Percentiles rank a stretch among this genome's conserved stretches.
Conservation (phyloP, 2,113 vertebrate genomes). For the Accipiter virgatus region DNA sequence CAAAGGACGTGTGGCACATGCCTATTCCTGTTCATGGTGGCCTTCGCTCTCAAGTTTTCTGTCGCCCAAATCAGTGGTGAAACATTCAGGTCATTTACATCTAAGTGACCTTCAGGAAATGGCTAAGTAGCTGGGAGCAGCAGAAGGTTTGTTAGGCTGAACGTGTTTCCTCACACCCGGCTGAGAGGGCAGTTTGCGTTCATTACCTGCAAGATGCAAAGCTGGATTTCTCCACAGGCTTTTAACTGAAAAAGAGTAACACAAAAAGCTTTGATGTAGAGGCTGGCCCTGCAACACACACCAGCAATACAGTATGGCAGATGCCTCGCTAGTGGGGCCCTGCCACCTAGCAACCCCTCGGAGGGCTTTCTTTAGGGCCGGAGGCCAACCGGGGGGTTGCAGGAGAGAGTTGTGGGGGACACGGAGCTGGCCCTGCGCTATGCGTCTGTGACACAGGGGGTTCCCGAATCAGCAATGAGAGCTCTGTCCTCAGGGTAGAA, state of each 20-base stretch:
- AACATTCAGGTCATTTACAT: not conserved
- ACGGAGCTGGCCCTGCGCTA: not conserved
- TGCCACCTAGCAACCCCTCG: slow-evolving; percentile 23
- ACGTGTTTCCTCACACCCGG: not conserved
- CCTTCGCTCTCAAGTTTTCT: not conserved
- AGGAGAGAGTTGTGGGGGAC: not conserved
- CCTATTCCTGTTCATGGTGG: not conserved
- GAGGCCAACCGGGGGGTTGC: not conserved
- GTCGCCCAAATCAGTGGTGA: not conserved
- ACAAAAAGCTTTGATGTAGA: not conserved
- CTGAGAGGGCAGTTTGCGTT: not conserved
- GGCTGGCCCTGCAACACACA: not conserved
- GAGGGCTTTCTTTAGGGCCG: not conserved
- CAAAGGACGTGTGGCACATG: not conserved
- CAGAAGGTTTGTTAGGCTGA: not conserved
- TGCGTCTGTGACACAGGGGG: not conserved
- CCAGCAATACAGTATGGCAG: not conserved
- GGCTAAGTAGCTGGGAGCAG: not conserved
- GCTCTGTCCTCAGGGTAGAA: not conserved
- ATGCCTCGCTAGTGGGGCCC: not conserved
- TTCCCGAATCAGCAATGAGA: not conserved
- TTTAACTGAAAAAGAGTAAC: not conserved
- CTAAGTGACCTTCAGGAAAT: not conserved
- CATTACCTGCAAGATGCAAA: not conserved
- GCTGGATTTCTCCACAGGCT: not conserved